Percentiles rank a stretch among this genome's conserved stretches.
These are phyloP conservation scores for Etheostoma spectabile DNA, from an alignment of 2,113 vertebrate species.

Conservation along the genomic window DNA sequence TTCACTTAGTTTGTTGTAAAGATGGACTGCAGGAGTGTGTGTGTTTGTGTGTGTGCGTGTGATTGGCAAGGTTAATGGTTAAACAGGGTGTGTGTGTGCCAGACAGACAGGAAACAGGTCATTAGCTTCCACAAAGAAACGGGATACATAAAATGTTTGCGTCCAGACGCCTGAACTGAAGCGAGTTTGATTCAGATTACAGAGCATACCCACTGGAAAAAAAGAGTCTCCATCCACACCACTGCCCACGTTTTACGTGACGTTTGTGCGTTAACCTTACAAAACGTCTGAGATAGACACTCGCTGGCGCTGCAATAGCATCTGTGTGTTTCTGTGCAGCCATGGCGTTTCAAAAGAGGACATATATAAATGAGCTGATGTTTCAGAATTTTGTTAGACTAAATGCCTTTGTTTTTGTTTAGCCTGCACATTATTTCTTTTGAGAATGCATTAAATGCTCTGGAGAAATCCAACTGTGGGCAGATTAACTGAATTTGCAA, in stretches of 20 bases:
- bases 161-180: constrained; percentile 1
- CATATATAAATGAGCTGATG: too few species aligned
- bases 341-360: too few species aligned
- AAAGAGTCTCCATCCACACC: not conserved
- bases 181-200: not conserved
- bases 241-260: not conserved
- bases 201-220: not conserved
- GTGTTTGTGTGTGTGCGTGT: constrained; percentile 25
- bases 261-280: not conserved
- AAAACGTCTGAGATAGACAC: too few species aligned
- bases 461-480: too few species aligned
- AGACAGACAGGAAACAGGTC: constrained; percentile 58
- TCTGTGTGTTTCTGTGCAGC: too few species aligned
- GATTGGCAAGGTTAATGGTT: constrained; percentile 66
- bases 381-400: too few species aligned
- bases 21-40: constrained; percentile 22
- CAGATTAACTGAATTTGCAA: too few species aligned
- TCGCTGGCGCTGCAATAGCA: too few species aligned
- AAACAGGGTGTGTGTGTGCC: constrained; percentile 63
- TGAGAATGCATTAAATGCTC: too few species aligned
- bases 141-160: constrained; percentile 22
- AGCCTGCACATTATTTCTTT: too few species aligned
- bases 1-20: constrained; percentile 37
- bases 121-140: constrained; percentile 58
- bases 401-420: too few species aligned